Base-by-base conservation (phyloP, 2,888 invertebrate species). In the Orchestes rusci region DNA sequence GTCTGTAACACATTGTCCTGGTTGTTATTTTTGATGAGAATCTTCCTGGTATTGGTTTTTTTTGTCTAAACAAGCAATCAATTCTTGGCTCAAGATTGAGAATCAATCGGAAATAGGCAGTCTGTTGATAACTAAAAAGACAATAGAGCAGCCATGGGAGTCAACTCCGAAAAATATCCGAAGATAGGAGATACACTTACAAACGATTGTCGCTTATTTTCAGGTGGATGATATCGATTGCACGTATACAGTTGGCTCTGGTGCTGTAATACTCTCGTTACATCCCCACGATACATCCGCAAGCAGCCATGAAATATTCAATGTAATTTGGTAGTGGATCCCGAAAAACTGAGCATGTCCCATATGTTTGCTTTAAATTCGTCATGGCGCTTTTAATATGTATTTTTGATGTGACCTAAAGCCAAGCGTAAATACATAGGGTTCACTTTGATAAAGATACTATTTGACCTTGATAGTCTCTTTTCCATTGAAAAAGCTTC, bases 241-340 rank as follows among this genome's bases (percentile, higher is more conserved):
- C 50, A 43, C 43, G 45, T 46, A 40, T 36, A 36, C 46, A 39
- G 45, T 35, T 37, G 37, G 40, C 44, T 40, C 36, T 38, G 49
- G 39, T 42, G 37, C 49, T 28, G 42, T 49, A 45, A 45, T 42
- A 45, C 31, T 37, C 37, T 40, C 39, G 48, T 48, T 48, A 48
- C 45, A 45, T 38, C 45, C 45, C 48, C 42, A 39, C 50, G 48
- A 48, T 47, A 49, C 49, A 49, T 49, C 45, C 49, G 49, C 49
- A 49, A 50, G 45, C 49, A 45, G 19, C 18, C 42, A 49, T 49
- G 42, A 49, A 49, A 49, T 49, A 49, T 50, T 50, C 43, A 50
- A 45, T 45, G 45, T 50, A 50, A 50, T 50, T 46, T 45, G 46
- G 50, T 50, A 50, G 50, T 50, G 50, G 50, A 50, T 50, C 43